phyloP scores from a whole-genome alignment of 2,797 vertebrate species.

The Ambastaia sidthimunki region DNA sequence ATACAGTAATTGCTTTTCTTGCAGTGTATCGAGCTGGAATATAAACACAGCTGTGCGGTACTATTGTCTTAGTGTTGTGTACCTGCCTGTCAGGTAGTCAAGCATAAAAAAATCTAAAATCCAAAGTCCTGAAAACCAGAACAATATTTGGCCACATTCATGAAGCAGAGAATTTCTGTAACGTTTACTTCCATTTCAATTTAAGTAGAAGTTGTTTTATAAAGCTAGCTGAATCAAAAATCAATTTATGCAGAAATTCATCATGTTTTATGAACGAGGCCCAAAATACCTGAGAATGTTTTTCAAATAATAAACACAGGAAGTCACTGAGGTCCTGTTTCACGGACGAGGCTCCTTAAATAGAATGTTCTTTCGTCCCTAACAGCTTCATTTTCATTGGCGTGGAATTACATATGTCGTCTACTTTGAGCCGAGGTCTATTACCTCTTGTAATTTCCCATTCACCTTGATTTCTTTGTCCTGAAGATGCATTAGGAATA shows the following conservation, averaged over 20 bases:
- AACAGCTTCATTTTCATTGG: not conserved
- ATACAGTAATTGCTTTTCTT: not conserved
- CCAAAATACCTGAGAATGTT: not conserved
- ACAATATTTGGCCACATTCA: not conserved
- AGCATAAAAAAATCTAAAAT: too few relatives aligned
- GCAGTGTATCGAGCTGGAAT: not conserved
- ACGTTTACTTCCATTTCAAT: not conserved
- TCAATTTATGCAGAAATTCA: not conserved
- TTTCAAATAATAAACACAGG: not conserved
- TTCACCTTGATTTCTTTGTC: constrained; percentile 4
- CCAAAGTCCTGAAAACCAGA: not conserved
- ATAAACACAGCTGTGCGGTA: not conserved
- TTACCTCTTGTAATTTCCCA: constrained; percentile 4
- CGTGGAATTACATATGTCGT: constrained; percentile 1
- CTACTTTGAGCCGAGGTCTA: constrained; percentile 3
- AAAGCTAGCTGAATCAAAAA: not conserved
- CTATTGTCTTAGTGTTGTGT: too few relatives aligned
- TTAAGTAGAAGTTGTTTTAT: not conserved
- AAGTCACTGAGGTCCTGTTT: not conserved
- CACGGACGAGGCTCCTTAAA: not conserved
- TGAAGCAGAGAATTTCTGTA: not conserved
- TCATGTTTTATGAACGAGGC: not conserved
- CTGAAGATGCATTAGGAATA: not conserved
- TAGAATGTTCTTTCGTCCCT: not conserved
- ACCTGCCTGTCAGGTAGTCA: too few relatives aligned